Evolutionary conservation across 2,888 invertebrate species (phyloP), one percentile per base, ranked within the genome.

Genomic region (Pristionchus fissidentatus): DNA sequence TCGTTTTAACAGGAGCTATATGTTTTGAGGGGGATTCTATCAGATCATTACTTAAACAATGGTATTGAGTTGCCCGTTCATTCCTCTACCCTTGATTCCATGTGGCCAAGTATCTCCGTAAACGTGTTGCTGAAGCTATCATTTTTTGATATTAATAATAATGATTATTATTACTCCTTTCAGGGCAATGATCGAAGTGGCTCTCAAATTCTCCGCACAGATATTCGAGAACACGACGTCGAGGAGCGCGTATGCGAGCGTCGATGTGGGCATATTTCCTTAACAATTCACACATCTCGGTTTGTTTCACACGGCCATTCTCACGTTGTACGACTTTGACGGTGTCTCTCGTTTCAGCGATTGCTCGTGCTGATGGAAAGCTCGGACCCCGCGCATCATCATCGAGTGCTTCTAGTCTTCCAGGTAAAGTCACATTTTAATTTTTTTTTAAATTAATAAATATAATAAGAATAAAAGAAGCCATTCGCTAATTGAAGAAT

Each of bases 161-260:
- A 49, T 19, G 49, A 49, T 13, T 49, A 19, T 13, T 13, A 49
- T 13, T 19, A 82, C 29, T 15, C 7, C 73, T 5, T 75, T 43
- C 57, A 83, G 73, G 41, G 60, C 70, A 7, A 83, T 84, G 49
- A 73, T 82, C 35, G 62, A 60, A 15, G 83, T 86, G 26, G 84
- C 91, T 15, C 84, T 91, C 35, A 83, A 88, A 1, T 91, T 91
- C 86, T 90, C 90, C 29, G 86, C 87, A 8, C 85, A 89, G 4
- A 84, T 91, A 1, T 91, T 90, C 86, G 91, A 91, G 62, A 90
- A 90, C 85, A 90, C 89, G 0, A 90, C 89, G n/a, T 88, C 90
- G 0, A 84, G 91, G 46, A 86, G 90, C 1, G 84, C 90, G 10
- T 91, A 91, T 85, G 83, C 86, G n/a, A 89, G 89, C n/a, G 86